A percentile compares a stretch with the other conserved stretches of the same genome.
These are phyloP conservation scores for Leptinotarsa defecta DNA, from an alignment of 1,140 invertebrate genomes.

Conservation along the genomic window DNA sequence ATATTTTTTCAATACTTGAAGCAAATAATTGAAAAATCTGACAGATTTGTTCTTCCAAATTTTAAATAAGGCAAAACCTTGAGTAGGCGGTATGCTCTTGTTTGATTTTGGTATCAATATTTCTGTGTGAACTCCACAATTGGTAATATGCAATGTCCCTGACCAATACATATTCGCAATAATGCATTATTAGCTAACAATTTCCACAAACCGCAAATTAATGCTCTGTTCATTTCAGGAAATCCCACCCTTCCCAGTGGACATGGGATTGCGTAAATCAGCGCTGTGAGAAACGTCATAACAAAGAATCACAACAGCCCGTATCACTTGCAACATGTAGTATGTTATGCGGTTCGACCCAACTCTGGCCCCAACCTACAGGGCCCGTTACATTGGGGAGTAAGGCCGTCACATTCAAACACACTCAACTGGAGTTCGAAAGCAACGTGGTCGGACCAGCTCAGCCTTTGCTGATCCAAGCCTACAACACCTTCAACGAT, in stretches of 20 bases:
- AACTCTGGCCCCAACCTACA: slow-evolving; percentile 62
- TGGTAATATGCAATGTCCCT: too few species aligned
- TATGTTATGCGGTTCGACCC: slow-evolving; percentile 60
- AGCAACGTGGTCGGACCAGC: slow-evolving; percentile 43
- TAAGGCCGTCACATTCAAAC: slow-evolving; percentile 55
- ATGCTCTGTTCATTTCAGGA: slow-evolving; percentile 34
- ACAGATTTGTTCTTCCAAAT: too few species aligned
- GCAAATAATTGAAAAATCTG: too few species aligned
- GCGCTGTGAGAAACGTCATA: slow-evolving; percentile 57
- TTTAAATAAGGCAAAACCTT: too few species aligned
- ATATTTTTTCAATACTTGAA: too few species aligned
- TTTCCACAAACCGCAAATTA: neutral
- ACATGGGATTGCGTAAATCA: slow-evolving; percentile 61
- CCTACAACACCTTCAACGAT: slow-evolving; percentile 57
- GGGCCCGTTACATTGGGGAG: slow-evolving; percentile 57
- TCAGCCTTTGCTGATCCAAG: slow-evolving; percentile 55
- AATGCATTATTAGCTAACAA: neutral
- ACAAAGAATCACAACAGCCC: slow-evolving; percentile 30
- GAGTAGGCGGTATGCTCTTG: too few species aligned
- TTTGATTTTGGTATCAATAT: too few species aligned
- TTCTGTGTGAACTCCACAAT: too few species aligned
- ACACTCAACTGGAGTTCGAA: slow-evolving; percentile 57
- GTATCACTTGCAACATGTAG: slow-evolving; percentile 60
- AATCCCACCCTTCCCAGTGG: slow-evolving; percentile 56
- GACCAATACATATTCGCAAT: neutral